A percentile compares a stretch with the other conserved stretches of the same genome.
These are phyloP conservation scores for Anastrepha obliqua DNA, from an alignment of 1,140 invertebrate genomes.

Conservation along the genomic window DNA sequence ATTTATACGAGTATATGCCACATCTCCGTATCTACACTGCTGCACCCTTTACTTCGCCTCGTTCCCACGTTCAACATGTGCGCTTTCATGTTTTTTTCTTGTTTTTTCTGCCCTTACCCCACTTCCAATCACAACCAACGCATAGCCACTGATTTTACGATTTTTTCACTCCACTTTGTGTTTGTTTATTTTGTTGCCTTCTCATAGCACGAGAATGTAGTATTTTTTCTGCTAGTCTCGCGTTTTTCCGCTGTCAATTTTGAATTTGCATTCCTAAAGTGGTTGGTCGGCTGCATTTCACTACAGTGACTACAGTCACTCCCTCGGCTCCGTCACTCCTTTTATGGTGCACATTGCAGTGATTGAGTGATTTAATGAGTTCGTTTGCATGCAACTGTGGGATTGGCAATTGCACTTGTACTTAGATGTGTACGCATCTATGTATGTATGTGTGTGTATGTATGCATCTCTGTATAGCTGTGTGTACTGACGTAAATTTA, in stretches of 20 bases:
- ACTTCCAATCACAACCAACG: background rate
- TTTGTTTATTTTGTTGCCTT: background rate
- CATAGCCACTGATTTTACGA: slow-evolving; percentile 3
- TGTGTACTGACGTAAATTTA: background rate
- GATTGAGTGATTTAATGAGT: slow-evolving; percentile 55
- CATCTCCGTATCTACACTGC: background rate
- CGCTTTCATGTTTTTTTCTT: background rate
- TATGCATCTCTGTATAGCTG: background rate
- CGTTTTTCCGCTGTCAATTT: slow-evolving; percentile 42
- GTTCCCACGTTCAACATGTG: background rate
- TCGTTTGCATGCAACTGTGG: slow-evolving; percentile 52
- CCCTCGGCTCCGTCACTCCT: background rate
- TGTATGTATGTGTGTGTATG: background rate
- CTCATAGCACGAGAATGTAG: background rate
- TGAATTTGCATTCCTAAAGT: slow-evolving; percentile 51
- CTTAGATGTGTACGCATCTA: background rate
- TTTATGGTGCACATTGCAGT: background rate
- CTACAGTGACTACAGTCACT: background rate
- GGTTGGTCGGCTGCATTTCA: background rate
- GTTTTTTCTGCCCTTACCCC: background rate
- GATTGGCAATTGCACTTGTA: slow-evolving; percentile 39
- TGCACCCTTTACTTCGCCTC: background rate
- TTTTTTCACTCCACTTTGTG: background rate
- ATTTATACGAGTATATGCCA: background rate
- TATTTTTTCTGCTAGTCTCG: slow-evolving; percentile 32